Evolutionary conservation across 2,797 vertebrate genomes (phyloP).

Genomic region (Furcifer pardalis): DNA sequence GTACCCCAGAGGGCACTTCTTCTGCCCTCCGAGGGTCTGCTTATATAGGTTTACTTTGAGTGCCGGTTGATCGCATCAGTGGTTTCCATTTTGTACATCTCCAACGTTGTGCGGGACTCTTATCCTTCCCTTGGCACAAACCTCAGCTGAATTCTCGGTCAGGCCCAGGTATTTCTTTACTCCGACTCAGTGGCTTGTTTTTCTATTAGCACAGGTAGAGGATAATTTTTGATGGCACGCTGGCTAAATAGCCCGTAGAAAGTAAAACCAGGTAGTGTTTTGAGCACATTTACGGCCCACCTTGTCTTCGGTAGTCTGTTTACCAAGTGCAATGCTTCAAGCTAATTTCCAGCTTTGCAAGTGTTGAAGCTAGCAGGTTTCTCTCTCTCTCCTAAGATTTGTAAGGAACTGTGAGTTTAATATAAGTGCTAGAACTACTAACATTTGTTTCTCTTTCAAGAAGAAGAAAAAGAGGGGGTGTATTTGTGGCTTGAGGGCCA

Average conservation of each 20-base stretch:
- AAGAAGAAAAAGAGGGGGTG: too few species aligned
- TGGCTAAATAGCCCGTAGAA: neutral
- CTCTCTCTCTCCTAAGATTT: neutral
- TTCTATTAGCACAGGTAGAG: neutral
- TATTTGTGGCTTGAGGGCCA: too few species aligned
- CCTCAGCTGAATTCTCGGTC: neutral
- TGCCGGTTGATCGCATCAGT: neutral
- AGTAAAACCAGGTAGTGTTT: neutral
- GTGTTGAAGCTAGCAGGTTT: neutral
- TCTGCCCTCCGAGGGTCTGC: neutral
- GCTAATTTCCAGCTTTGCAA: slow-evolving; percentile 4
- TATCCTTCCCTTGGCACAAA: neutral
- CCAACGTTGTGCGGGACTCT: neutral
- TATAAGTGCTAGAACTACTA: neutral
- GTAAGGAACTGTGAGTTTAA: neutral
- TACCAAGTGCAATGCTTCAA: neutral
- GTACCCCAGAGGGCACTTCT: neutral
- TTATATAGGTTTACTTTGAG: neutral
- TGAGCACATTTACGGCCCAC: neutral
- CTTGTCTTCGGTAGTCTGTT: neutral
- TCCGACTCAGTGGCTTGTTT: neutral
- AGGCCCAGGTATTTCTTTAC: neutral
- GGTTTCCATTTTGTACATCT: neutral
- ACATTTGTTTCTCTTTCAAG: too few species aligned
- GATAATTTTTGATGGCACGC: neutral